Evolutionary conservation across 2,113 vertebrate genomes (phyloP).

Genomic region (Nothocercus nigrocapillus): DNA sequence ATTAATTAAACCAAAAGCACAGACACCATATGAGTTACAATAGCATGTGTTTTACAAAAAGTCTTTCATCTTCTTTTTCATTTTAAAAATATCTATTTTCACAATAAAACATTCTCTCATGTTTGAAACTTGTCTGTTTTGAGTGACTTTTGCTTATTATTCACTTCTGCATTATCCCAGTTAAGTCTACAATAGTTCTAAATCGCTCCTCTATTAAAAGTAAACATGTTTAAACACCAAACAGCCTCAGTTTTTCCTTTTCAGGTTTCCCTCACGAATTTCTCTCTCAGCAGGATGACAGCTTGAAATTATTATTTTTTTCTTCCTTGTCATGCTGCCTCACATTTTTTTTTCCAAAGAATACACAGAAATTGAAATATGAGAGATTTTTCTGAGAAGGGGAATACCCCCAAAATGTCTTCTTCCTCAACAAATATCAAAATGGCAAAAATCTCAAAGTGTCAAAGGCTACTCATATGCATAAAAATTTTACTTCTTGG

Average conservation of each 20-base stretch:
- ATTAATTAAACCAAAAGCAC: conserved; percentile 66
- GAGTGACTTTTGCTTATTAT: conserved; percentile 68
- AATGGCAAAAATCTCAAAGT: not conserved
- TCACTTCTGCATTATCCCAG: conserved; percentile 64
- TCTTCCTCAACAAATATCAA: not conserved
- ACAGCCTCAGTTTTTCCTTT: conserved; percentile 61
- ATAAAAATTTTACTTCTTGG: not conserved
- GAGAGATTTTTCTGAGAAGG: conserved; percentile 22
- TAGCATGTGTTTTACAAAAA: conserved; percentile 70
- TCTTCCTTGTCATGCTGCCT: conserved; percentile 52
- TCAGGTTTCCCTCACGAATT: conserved; percentile 59
- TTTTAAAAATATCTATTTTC: conserved; percentile 68
- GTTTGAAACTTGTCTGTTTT: conserved; percentile 75
- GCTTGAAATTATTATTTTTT: conserved; percentile 60
- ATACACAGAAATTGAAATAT: conserved; percentile 5
- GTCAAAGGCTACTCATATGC: not conserved
- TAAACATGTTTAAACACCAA: conserved; percentile 72
- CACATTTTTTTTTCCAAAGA: conserved; percentile 29
- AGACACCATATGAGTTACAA: conserved; percentile 61
- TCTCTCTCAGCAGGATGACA: conserved; percentile 69
- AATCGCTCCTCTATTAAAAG: conserved; percentile 72
- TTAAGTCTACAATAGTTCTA: conserved; percentile 74
- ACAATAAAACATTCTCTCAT: conserved; percentile 65
- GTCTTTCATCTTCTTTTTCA: conserved; percentile 62
- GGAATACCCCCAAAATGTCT: not conserved